A percentile compares a stretch with the other conserved stretches of the same genome.
Conservation (phyloP, 2,113 vertebrate genomes). For the Bothrops jararaca region DNA sequence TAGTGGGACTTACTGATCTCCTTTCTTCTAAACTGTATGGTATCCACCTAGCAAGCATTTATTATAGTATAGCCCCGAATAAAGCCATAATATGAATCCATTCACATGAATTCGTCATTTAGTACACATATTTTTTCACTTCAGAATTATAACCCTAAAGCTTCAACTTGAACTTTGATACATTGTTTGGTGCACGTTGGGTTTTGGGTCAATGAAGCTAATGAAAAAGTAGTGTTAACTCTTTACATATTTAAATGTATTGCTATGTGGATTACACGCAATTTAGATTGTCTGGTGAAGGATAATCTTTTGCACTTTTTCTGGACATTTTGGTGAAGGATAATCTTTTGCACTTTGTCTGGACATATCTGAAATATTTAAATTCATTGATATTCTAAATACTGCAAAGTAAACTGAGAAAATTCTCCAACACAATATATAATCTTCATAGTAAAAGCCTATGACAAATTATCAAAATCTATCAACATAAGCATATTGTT, state of each 20-base stretch:
- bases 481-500: not conserved
- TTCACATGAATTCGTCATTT: not conserved
- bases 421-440: not conserved
- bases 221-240: not conserved
- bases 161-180: not conserved
- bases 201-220: not conserved
- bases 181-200: not conserved
- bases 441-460: not conserved
- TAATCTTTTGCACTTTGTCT: not conserved
- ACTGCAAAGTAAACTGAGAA: conserved; percentile 5
- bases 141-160: not conserved
- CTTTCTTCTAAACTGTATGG: not conserved
- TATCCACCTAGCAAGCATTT: not conserved
- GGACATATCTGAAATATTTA: not conserved
- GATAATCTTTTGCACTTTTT: not conserved
- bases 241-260: not conserved
- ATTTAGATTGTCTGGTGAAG: not conserved
- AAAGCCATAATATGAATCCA: not conserved
- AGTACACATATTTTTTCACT: not conserved
- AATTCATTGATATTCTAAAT: not conserved
- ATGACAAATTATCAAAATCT: not conserved
- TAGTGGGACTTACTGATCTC: not conserved
- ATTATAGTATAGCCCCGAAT: not conserved
- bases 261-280: not conserved
- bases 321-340: not conserved